Percentiles rank a stretch among this genome's conserved stretches.
These are phyloP conservation scores for Elgaria multicarinata DNA, from an alignment of 2,113 vertebrate species.

Conservation along the genomic window DNA sequence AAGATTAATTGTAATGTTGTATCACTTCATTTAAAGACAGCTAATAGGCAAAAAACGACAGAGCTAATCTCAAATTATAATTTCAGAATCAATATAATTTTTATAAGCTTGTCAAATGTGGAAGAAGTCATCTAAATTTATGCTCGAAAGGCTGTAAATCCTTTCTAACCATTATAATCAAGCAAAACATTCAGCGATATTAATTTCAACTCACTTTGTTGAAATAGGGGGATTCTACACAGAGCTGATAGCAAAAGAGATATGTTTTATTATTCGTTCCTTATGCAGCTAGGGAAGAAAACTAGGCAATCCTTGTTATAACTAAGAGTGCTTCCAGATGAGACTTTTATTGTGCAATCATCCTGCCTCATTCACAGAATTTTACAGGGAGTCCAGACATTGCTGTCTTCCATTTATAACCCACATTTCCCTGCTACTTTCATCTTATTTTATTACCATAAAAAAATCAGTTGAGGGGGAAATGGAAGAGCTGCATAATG, in stretches of 20 bases:
- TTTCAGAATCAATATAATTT: constrained; percentile 77
- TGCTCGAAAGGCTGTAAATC: constrained; percentile 69
- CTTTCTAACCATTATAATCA: constrained; percentile 70
- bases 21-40: constrained; percentile 77
- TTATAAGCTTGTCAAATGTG: constrained; percentile 75
- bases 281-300: not conserved
- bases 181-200: constrained; percentile 68
- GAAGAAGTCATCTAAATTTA: constrained; percentile 74
- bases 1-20: constrained; percentile 75
- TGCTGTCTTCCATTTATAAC: not conserved
- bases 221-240: constrained; percentile 56
- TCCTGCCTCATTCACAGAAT: not conserved
- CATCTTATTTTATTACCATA: not conserved
- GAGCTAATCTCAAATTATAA: constrained; percentile 77
- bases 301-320: not conserved
- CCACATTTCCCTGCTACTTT: not conserved
- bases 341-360: not conserved
- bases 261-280: constrained; percentile 33
- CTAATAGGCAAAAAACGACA: constrained; percentile 76
- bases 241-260: constrained; percentile 42
- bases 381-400: not conserved
- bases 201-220: constrained; percentile 65
- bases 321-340: not conserved
- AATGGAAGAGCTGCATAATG: not conserved
- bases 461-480: not conserved